These are phyloP conservation scores for Butorides virescens DNA, from an alignment of 2,113 vertebrate genomes.

Conservation along the genomic window DNA sequence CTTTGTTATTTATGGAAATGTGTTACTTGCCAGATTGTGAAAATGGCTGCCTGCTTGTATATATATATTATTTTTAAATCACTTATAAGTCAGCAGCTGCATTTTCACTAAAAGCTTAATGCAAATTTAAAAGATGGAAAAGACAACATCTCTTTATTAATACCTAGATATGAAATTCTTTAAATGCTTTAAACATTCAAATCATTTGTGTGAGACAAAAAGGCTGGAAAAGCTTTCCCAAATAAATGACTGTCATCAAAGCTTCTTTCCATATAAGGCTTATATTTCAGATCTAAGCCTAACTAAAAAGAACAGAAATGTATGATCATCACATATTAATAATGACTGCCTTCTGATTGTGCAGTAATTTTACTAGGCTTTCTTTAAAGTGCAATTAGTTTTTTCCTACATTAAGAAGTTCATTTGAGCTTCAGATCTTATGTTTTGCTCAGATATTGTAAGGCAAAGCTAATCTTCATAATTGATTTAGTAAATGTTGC, in stretches of 20 bases:
- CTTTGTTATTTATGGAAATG: conserved; percentile 51
- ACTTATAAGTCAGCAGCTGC: background rate
- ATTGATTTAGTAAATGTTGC: background rate
- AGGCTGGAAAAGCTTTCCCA: conserved; percentile 23
- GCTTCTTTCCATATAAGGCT: conserved; percentile 36
- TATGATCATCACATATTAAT: background rate
- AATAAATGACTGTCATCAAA: conserved; percentile 36
- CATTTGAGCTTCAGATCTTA: background rate
- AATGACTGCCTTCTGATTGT: conserved; percentile 6
- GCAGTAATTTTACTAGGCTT: conserved; percentile 3
- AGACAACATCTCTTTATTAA: background rate
- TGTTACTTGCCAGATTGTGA: conserved; percentile 8
- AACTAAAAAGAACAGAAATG: conserved; percentile 32
- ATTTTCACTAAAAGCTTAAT: background rate
- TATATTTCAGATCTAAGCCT: conserved; percentile 16
- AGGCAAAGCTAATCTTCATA: background rate
- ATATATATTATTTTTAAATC: background rate
- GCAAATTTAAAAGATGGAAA: background rate
- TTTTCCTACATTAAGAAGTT: background rate
- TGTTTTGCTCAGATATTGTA: background rate
- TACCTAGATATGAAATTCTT: background rate
- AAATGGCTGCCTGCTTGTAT: background rate
- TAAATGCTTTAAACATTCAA: background rate
- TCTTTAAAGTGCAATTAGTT: conserved; percentile 6
- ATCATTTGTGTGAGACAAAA: background rate